phyloP scores from a whole-genome alignment of 2,113 vertebrate genomes.

The Oostethus manadensis region DNA sequence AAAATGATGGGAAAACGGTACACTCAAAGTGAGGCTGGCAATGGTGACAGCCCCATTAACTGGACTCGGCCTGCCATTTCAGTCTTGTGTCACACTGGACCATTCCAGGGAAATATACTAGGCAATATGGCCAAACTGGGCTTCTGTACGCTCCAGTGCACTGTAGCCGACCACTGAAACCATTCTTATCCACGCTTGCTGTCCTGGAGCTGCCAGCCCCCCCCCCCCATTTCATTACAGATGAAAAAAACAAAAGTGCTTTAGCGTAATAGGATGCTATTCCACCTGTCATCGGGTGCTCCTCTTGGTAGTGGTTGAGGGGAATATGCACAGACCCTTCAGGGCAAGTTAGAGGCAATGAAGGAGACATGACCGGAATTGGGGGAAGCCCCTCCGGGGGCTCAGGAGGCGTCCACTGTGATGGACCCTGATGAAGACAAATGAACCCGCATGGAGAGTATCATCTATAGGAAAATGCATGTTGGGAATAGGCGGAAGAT shows the following conservation, averaged over 20 bases:
- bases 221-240: conserved; percentile 45
- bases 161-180: conserved; percentile 5
- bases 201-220: conserved; percentile 20
- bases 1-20: conserved; percentile 52
- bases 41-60: conserved; percentile 66
- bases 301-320: conserved; percentile 38
- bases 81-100: conserved; percentile 43
- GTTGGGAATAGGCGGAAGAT: conserved; percentile 44
- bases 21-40: conserved; percentile 43
- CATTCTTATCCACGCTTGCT: conserved; percentile 19
- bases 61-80: conserved; percentile 54
- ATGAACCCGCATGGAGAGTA: conserved; percentile 65
- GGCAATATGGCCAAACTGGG: conserved; percentile 32
- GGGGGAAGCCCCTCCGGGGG: conserved; percentile 29
- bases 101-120: conserved; percentile 50
- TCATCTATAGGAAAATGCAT: conserved; percentile 48
- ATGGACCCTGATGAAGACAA: conserved; percentile 77
- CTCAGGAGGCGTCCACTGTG: conserved; percentile 32
- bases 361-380: conserved; percentile 41
- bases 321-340: conserved; percentile 49
- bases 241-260: conserved; percentile 43
- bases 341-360: conserved; percentile 36
- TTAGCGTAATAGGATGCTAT: conserved; percentile 44
- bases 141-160: conserved; percentile 48
- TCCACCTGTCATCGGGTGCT: conserved; percentile 40